These are phyloP conservation scores for Bombus affinis DNA, from an alignment of 1,140 invertebrate genomes.

Conservation along the genomic window DNA sequence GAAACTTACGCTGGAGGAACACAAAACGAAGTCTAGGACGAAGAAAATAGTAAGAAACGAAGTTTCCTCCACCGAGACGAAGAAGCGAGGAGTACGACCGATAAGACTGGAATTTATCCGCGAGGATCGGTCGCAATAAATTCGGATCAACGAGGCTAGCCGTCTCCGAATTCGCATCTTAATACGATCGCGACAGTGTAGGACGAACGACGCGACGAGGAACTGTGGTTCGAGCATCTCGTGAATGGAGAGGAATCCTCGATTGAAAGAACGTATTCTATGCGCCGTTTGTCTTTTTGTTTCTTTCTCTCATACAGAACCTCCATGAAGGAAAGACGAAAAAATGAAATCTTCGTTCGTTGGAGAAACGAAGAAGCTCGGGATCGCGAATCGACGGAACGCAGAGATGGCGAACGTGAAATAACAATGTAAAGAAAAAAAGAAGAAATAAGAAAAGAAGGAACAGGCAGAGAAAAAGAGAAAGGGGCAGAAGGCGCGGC, in stretches of 20 bases:
- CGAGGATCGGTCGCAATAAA: conserved; percentile 47
- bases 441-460: no score
- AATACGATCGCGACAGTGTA: conserved; percentile 47
- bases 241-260: conserved; percentile 49
- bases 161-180: conserved; percentile 43
- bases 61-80: no score
- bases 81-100: background rate
- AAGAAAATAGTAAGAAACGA: background rate
- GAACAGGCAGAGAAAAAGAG: background rate
- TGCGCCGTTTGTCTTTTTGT: background rate
- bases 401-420: background rate
- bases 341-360: background rate
- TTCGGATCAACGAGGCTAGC: conserved; percentile 45
- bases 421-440: background rate
- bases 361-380: background rate
- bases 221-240: conserved; percentile 3
- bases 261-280: conserved; percentile 42
- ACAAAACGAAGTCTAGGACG: background rate
- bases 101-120: conserved; percentile 46
- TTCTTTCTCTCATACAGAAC: background rate
- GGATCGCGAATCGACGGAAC: conserved; percentile 11
- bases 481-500: background rate
- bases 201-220: background rate
- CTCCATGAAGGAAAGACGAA: no score
- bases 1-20: background rate